Evolutionary conservation across 2,888 invertebrate species (phyloP), one percentile per base, ranked within the genome.

Genomic region (Trachelus troglodyta): DNA sequence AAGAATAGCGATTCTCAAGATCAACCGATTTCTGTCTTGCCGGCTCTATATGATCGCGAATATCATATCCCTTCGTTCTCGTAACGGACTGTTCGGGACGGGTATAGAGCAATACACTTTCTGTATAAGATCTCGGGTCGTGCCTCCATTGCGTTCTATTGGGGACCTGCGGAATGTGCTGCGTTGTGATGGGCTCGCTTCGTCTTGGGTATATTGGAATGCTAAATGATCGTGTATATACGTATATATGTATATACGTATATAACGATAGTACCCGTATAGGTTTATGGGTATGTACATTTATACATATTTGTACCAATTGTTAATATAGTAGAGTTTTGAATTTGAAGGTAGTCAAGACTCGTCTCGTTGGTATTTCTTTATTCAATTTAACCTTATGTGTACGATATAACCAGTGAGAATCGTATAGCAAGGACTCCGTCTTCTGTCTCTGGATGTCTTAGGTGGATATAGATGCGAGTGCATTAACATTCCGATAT

Each of bases 111-210:
- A 56, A 56, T 12, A 34, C 34, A 68, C 69, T 33, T 31, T 31
- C 30, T 35, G 3, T 34, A 3, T 56, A 75, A 40, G 15, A 56
- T 77, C 69, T 69, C 69, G n/a, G 75, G 75, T 75, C 35, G 35
- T 75, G 71, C 73, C 69, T 69, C n/a, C 69, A 71, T 75, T 33
- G 75, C 77, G 56, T 68, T 69, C 79, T 35, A 77, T 75, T 73
- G 73, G 75, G 68, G 73, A 69, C 69, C 69, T 68, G 12, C 40
- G 79, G 79, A 81, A 82, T 80, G 76, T 80, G 80, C 82, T 80
- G 80, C 76, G 79, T 80, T 79, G 79, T 80, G 78, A 80, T 74
- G 74, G 71, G 74, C 76, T 73, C 31, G 31, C 31, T 71, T 9
- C 71, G 71, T 33, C 71, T 71, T 30, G 30, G 31, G 71, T 33